Evolutionary conservation across 2,113 vertebrate species (phyloP).

Genomic region (Caloenas nicobarica): DNA sequence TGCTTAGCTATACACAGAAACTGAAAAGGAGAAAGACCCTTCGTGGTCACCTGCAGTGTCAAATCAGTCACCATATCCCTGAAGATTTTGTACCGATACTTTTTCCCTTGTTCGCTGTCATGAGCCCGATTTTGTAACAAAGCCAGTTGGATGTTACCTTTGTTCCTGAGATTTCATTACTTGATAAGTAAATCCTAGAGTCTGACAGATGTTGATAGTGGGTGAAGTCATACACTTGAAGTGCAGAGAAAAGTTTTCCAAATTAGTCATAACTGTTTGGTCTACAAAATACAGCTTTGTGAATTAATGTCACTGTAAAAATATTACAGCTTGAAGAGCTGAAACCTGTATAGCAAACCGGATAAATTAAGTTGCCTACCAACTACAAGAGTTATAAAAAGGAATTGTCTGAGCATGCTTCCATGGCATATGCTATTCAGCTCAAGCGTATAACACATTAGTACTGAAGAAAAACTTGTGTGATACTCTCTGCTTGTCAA

Average conservation of each 20-base stretch:
- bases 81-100: neutral
- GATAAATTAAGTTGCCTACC: neutral
- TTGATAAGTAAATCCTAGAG: rapidly evolving
- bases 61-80: neutral
- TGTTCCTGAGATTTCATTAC: neutral
- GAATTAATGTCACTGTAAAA: neutral
- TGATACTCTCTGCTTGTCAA: neutral
- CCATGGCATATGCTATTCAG: neutral
- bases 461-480: neutral
- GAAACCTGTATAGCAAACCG: neutral
- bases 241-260: neutral
- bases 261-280: neutral
- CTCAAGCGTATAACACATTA: neutral
- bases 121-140: neutral
- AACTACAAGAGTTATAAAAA: neutral
- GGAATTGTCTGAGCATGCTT: neutral
- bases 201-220: neutral
- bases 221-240: neutral
- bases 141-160: neutral
- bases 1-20: neutral
- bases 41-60: neutral
- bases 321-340: neutral
- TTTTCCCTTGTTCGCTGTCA: neutral
- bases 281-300: neutral
- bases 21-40: neutral